These are phyloP conservation scores for Teinopalpus imperialis DNA, from an alignment of 2,888 invertebrate species.

Conservation along the genomic window DNA sequence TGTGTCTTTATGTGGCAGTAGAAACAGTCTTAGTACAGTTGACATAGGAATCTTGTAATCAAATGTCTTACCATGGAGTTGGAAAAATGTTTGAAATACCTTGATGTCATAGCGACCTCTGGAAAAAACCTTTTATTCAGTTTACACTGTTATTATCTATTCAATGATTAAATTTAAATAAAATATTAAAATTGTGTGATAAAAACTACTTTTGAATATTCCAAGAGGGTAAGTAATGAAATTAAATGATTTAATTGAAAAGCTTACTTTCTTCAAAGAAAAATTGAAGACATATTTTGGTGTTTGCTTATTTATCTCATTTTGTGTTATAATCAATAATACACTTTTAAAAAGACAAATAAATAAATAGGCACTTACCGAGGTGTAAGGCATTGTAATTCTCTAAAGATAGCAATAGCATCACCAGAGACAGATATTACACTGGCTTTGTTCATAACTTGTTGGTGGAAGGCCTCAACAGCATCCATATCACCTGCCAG, in stretches of 20 bases:
- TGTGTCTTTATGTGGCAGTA: constrained; percentile 98
- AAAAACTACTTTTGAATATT: too few species aligned
- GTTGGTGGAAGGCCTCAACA: constrained; percentile 98
- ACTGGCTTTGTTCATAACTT: constrained; percentile 98
- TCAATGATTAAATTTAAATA: too few species aligned
- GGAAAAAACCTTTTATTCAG: constrained; percentile 50
- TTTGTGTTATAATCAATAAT: too few species aligned
- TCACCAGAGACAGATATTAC: constrained; percentile 99
- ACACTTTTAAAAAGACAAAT: too few species aligned
- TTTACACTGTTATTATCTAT: background rate
- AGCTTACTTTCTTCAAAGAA: too few species aligned
- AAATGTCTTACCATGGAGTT: constrained; percentile 97
- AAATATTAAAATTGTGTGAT: too few species aligned
- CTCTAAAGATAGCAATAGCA: constrained; percentile 97
- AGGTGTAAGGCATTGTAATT: constrained; percentile 98
- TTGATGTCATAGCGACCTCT: constrained; percentile 98
- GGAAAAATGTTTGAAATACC: constrained; percentile 87
- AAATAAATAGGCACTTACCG: too few species aligned
- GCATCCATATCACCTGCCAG: constrained; percentile 93
- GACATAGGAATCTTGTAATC: constrained; percentile 99
- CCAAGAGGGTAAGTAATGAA: too few species aligned
- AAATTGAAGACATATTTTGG: too few species aligned
- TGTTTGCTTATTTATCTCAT: too few species aligned
- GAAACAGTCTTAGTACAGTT: constrained; percentile 95
- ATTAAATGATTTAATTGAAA: too few species aligned